A percentile compares a stretch with the other conserved stretches of the same genome.
These are phyloP conservation scores for Novumbra hubbsi DNA, from an alignment of 2,797 vertebrate species.

Conservation along the genomic window DNA sequence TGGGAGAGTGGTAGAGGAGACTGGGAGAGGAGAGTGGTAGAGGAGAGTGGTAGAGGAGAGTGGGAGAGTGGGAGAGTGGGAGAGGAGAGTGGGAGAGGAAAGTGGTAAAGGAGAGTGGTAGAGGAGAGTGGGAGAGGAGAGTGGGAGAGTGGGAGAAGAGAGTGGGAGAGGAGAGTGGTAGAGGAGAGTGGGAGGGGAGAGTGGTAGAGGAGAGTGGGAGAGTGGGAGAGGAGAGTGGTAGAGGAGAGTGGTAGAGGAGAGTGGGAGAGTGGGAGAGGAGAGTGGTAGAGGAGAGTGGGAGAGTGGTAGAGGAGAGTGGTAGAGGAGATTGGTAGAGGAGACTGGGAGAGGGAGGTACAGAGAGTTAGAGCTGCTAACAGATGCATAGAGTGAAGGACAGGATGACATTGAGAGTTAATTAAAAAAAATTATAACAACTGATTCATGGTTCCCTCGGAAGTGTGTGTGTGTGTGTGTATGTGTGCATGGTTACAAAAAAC, in stretches of 20 bases:
- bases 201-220: constrained; percentile 3
- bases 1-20: constrained; percentile 16
- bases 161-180: constrained; percentile 35
- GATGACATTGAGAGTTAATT: constrained; percentile 81
- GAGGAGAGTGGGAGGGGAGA: not conserved
- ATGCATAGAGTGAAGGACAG: constrained; percentile 71
- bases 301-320: constrained; percentile 1
- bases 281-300: constrained; percentile 34
- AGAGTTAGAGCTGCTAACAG: constrained; percentile 54
- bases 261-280: not conserved
- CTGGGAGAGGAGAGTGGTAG: not conserved
- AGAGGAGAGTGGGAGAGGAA: not conserved
- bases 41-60: constrained; percentile 33
- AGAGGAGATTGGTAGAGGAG: constrained; percentile 4
- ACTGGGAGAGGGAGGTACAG: not conserved
- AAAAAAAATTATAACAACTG: constrained; percentile 65
- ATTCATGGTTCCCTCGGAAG: constrained; percentile 60
- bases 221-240: constrained; percentile 35
- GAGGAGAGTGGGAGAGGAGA: not conserved
- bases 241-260: not conserved
- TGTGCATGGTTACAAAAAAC: not conserved
- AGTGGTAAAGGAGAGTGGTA: constrained; percentile 15
- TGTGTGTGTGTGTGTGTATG: constrained; percentile 38
- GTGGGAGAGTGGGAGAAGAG: constrained; percentile 6
- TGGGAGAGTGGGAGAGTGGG: constrained; percentile 12